Evolutionary conservation across 2,888 invertebrate genomes (phyloP), one percentile per base, ranked within the genome.

Genomic region (Lobophora halterata): DNA sequence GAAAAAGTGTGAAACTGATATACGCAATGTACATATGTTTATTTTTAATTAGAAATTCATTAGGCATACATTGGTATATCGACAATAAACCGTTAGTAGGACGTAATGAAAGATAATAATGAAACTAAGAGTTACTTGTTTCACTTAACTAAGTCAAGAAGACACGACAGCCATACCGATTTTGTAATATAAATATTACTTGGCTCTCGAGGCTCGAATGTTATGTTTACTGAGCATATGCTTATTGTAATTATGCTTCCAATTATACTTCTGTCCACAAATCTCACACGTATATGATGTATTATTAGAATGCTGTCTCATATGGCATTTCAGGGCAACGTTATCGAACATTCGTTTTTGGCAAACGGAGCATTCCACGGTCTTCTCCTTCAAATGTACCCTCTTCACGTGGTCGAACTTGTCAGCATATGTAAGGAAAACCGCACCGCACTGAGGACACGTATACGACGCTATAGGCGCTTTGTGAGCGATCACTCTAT

Each of bases 211-310:
- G n/a, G n/a, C n/a, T n/a, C n/a, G n/a, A n/a, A 46, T 26, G 32
- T 37, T 40, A 40, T 78, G 49, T 3, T 26, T 35, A 5, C 43
- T 43, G 6, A 39, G 30, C 50, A 87, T 74, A 49, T 90, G 90
- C 0, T 79, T 79, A 12, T 79, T 81, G 23, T 90, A 65, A 51
- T 89, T 88, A 36, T 89, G 90, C 47, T 87, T 87, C 49, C 46
- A 46, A 5, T 44, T 43, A 40, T 89, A 85, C 51, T 82, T 82
- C 35, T 85, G 87, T 0, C 86, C 83, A 47, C 90, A 90, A 1
- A 88, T 65, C 28, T 89, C 86, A 43, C 90, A 90, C 29, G 87
- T 78, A 44, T 86, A 87, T 5, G 76, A 74, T 3, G 78, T 73
- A 2, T 86, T 85, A 3, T 78, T 79, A 5, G 73, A 68, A 58